These are phyloP conservation scores for Zophobas atratus DNA, from an alignment of 1,140 invertebrate genomes.

Conservation along the genomic window DNA sequence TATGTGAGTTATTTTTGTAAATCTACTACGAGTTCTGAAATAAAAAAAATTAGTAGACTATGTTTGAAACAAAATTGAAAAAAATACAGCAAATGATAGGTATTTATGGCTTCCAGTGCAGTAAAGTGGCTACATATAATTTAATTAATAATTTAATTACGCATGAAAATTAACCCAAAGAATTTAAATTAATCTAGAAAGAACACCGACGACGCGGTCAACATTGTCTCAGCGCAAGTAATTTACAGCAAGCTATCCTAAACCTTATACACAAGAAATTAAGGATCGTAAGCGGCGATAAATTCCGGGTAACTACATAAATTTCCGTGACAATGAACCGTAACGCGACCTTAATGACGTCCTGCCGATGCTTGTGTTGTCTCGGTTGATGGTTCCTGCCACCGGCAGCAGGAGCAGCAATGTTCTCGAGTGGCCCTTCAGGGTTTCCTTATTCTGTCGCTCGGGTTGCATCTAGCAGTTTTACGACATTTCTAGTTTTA, in stretches of 20 bases:
- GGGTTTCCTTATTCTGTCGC: conserved; percentile 22
- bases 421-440: conserved; percentile 26
- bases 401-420: conserved; percentile 22
- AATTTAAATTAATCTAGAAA: too few relatives aligned
- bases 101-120: too few relatives aligned
- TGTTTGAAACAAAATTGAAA: too few relatives aligned
- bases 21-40: too few relatives aligned
- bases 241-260: conserved; percentile 15
- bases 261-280: conserved; percentile 35
- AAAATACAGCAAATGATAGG: too few relatives aligned
- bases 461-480: conserved; percentile 12
- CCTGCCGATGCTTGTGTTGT: conserved; percentile 43
- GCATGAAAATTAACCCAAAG: too few relatives aligned
- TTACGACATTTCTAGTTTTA: conserved; percentile 12
- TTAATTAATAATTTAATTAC: too few relatives aligned
- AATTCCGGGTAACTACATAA: conserved; percentile 45
- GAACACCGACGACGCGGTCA: background rate
- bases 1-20: too few relatives aligned
- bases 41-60: too few relatives aligned
- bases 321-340: conserved; percentile 46
- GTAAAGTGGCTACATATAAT: too few relatives aligned
- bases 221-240: conserved; percentile 8
- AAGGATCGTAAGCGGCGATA: conserved; percentile 43
- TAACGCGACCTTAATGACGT: conserved; percentile 46
- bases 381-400: conserved; percentile 38